These are phyloP conservation scores for Melipona bicolor DNA, from an alignment of 2,888 invertebrate genomes.

Conservation along the genomic window DNA sequence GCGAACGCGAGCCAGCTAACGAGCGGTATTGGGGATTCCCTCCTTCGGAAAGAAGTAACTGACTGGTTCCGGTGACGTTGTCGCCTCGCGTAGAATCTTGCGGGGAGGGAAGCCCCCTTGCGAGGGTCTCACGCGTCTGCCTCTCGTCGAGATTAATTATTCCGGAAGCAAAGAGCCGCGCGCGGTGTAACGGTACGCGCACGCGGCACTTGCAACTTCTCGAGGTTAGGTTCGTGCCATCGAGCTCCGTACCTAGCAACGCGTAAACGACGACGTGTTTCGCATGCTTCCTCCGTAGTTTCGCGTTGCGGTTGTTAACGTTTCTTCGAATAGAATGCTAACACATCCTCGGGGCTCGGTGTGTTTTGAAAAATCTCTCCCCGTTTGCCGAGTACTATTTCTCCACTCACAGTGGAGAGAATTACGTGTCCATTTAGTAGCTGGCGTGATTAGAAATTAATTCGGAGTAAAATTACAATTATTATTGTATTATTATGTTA, in stretches of 20 bases:
- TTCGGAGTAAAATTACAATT: too few species aligned
- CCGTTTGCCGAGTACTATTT: too few species aligned
- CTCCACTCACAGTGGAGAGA: too few species aligned
- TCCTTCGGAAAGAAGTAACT: conserved; percentile 54
- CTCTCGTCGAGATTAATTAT: conserved; percentile 75
- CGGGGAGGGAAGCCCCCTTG: conserved; percentile 27
- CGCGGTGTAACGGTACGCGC: conserved; percentile 21
- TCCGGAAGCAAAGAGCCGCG: conserved; percentile 71
- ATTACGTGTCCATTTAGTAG: too few species aligned
- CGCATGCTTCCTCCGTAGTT: not conserved
- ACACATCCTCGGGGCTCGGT: not conserved
- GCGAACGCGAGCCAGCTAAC: conserved; percentile 40
- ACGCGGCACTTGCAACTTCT: conserved; percentile 21
- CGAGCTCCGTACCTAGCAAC: conserved; percentile 12
- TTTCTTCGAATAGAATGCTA: not conserved
- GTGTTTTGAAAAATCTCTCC: too few species aligned
- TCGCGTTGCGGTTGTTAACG: not conserved
- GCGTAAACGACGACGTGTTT: conserved; percentile 19
- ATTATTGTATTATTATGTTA: too few species aligned
- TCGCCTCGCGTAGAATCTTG: conserved; percentile 52
- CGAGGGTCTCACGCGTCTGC: conserved; percentile 55
- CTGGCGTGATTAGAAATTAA: too few species aligned
- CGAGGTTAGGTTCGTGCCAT: not conserved
- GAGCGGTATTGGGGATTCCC: conserved; percentile 48
- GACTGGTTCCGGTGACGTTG: conserved; percentile 59